Evolutionary conservation across 2,888 invertebrate genomes (phyloP).

Genomic region (Cheiracanthium punctorium): DNA sequence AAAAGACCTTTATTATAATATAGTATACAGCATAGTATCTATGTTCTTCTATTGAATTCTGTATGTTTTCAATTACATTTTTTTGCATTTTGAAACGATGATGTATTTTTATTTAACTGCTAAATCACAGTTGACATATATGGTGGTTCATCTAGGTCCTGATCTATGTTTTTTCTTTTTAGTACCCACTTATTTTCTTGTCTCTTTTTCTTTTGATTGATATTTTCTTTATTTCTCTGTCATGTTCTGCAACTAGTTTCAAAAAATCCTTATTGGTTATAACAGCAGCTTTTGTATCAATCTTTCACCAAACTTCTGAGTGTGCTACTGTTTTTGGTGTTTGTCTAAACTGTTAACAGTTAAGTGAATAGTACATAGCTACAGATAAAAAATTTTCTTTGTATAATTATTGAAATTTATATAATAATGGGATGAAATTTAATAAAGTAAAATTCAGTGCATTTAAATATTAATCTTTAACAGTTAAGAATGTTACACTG

Average conservation of each 20-base stretch:
- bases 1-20: background rate
- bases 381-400: no score
- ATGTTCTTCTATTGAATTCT: slow-evolving; percentile 1
- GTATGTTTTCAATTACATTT: slow-evolving; percentile 8
- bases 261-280: slow-evolving; percentile 2
- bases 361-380: no score
- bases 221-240: background rate
- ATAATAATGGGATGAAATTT: no score
- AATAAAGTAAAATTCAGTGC: no score
- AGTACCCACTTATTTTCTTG: background rate
- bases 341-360: slow-evolving; percentile 8
- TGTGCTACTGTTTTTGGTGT: slow-evolving; percentile 9
- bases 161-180: slow-evolving; percentile 2
- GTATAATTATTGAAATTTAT: no score
- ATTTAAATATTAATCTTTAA: no score
- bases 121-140: background rate
- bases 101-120: slow-evolving; percentile 2
- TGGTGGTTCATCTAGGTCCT: slow-evolving; percentile 3
- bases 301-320: slow-evolving; percentile 7
- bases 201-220: slow-evolving; percentile 12
- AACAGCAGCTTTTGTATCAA: slow-evolving; percentile 8
- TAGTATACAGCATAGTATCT: slow-evolving; percentile 14
- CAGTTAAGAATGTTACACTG: no score
- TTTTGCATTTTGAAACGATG: slow-evolving; percentile 1
- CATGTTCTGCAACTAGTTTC: slow-evolving; percentile 1